Evolutionary conservation across 2,888 invertebrate genomes (phyloP).

Genomic region (Frankliniella fusca): DNA sequence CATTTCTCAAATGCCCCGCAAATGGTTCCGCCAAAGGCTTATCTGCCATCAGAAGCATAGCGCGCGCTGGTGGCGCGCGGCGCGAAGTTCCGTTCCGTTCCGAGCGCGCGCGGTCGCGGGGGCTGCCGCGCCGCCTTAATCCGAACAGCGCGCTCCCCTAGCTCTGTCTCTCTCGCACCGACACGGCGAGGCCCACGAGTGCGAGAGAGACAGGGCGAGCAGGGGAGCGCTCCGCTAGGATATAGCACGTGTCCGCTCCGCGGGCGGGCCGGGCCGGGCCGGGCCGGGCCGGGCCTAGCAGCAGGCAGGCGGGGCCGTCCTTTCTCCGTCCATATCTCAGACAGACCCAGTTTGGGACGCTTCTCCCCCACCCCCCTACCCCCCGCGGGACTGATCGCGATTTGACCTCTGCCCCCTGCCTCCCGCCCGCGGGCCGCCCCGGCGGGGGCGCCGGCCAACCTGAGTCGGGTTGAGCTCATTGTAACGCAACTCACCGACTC

Average conservation of each 20-base stretch:
- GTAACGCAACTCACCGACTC: not conserved
- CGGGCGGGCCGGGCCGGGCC: not conserved
- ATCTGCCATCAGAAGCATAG: not conserved
- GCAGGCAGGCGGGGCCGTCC: not conserved
- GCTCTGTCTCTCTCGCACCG: too few relatives aligned
- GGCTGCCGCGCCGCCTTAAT: too few relatives aligned
- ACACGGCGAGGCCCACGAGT: too few relatives aligned
- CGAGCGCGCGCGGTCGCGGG: not conserved
- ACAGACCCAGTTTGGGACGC: conserved; percentile 1
- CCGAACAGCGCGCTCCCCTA: not conserved
- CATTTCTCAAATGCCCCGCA: not conserved
- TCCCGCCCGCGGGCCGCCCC: not conserved
- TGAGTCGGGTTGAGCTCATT: too few relatives aligned
- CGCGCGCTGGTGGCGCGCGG: not conserved
- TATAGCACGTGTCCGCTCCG: not conserved
- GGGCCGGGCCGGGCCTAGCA: not conserved
- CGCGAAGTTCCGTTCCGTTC: not conserved
- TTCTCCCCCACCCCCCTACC: not conserved
- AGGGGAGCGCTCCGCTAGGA: not conserved
- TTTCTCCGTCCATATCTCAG: conserved; percentile 5
- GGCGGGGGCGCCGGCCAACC: not conserved
- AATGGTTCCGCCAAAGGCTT: not conserved
- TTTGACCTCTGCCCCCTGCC: conserved; percentile 4
- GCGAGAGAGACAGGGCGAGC: not conserved
- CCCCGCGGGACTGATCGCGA: conserved; percentile 2